Evolutionary conservation across 2,888 invertebrate genomes (phyloP).

Genomic region (Mellilla xanthometata): DNA sequence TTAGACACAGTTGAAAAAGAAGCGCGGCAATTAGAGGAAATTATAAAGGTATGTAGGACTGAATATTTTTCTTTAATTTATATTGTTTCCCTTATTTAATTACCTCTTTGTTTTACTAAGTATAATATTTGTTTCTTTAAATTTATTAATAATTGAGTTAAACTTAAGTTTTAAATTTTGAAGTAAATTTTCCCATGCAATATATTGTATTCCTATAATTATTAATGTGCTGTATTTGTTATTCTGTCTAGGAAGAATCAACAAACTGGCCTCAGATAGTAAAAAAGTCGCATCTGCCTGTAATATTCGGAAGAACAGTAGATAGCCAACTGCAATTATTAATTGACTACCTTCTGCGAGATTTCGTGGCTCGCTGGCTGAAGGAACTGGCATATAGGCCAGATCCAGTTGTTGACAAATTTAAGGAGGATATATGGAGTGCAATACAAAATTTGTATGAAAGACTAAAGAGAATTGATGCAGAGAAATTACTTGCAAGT

Average conservation of each 20-base stretch:
- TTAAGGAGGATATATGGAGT: constrained; percentile 92
- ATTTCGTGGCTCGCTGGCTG: constrained; percentile 91
- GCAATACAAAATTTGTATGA: constrained; percentile 88
- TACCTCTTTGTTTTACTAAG: too few species aligned
- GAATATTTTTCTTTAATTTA: too few species aligned
- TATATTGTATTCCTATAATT: too few species aligned
- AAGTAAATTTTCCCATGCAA: too few species aligned
- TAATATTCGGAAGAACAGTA: constrained; percentile 92
- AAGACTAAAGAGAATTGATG: constrained; percentile 88
- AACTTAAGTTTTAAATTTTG: too few species aligned
- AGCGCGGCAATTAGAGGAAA: constrained; percentile 82
- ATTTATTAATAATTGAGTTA: too few species aligned
- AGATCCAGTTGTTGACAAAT: constrained; percentile 84
- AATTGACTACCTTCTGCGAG: constrained; percentile 89
- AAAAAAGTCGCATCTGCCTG: constrained; percentile 84
- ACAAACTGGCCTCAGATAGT: constrained; percentile 60
- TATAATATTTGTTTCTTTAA: too few species aligned
- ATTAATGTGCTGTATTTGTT: not conserved
- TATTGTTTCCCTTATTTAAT: too few species aligned
- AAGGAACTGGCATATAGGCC: constrained; percentile 86
- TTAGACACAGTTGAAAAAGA: constrained; percentile 84
- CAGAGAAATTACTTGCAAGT: constrained; percentile 90
- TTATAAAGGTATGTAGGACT: constrained; percentile 77
- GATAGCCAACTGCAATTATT: constrained; percentile 92
- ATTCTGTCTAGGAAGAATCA: constrained; percentile 59